Base-by-base conservation (phyloP, 2,888 invertebrate species). In the Adelphocoris suturalis region DNA sequence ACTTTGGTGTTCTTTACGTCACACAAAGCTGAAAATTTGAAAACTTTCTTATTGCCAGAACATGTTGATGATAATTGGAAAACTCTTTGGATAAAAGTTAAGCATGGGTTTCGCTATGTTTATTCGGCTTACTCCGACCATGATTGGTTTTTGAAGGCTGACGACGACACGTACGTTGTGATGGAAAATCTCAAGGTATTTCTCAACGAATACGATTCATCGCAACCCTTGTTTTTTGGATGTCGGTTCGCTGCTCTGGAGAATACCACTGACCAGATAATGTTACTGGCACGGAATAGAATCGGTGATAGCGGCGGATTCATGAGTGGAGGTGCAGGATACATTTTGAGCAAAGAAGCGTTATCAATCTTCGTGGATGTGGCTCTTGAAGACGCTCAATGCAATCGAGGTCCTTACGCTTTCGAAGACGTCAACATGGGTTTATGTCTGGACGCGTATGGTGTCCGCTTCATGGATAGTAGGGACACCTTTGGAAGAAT, bases 131-230 rank as follows among this genome's bases (percentile, higher is more conserved):
- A 86, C n/a, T 75, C 13, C 48, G 86, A 86, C 13, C 11, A 75
- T 12, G 86, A 86, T 48, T 86, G 86, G 86, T 86, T 86, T 48
- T 19, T 86, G 47, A 86, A 86, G 47, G 86, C 86, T 13, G 86
- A 86, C 47, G 86, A 86, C 86, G 86, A 86, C 55, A 86, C 86
- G 19, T 86, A 86, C 27, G 86, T 86, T 5, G 48, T 86, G n/a
- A 46, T 86, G 68, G 86, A 86, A 4, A 86, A 86, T 16, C 76
- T 86, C 23, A 46, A n/a, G 52, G 37, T 23, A 14, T 28, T 46
- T 14, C 86, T 86, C 14, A 37, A 23, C 76, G 23, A 47, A 16
- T 75, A 86, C 86, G 23, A 86, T 23, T 23, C 75, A 13, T 68
- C 68, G 1, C n/a, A 76, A 9, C 19, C 86, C 68, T 11, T 23